Evolutionary conservation across 64 coral and sea anemone genomes (phyloP).

Genomic region (Hydrozoanthus tunicans): DNA sequence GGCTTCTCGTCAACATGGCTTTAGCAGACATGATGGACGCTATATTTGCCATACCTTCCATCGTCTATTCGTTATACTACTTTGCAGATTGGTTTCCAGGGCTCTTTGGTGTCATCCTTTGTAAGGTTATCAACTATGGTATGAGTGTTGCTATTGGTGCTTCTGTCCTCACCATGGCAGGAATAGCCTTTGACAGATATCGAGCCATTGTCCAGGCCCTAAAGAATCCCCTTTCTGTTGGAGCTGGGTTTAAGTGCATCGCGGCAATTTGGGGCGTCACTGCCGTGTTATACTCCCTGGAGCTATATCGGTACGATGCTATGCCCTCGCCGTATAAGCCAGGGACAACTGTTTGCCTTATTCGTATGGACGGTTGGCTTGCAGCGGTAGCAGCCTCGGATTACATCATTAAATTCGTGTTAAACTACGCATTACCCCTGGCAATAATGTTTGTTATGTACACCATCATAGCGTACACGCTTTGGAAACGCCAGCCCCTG

Average conservation of each 20-base stretch:
- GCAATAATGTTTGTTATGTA: slow-evolving; percentile 18
- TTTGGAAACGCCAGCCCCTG: slow-evolving; percentile 7
- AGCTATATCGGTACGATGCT: slow-evolving; percentile 17
- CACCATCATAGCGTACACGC: slow-evolving; percentile 12
- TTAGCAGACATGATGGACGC: slow-evolving; percentile 46
- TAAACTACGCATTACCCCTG: slow-evolving; percentile 25
- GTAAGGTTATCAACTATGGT: slow-evolving; percentile 32
- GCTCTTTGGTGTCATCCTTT: neutral
- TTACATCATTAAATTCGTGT: neutral
- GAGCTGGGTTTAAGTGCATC: neutral
- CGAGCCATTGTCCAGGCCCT: slow-evolving; percentile 10
- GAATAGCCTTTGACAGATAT: slow-evolving; percentile 21
- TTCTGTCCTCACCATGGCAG: slow-evolving; percentile 32
- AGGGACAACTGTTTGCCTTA: neutral
- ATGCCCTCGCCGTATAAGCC: neutral
- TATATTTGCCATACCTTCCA: slow-evolving; percentile 33
- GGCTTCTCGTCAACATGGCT: slow-evolving; percentile 40
- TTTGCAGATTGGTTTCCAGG: slow-evolving; percentile 5
- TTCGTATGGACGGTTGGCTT: neutral
- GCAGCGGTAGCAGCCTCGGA: neutral
- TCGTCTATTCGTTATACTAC: slow-evolving; percentile 15
- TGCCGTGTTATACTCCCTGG: neutral
- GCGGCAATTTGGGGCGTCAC: slow-evolving; percentile 17
- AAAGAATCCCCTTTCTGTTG: slow-evolving; percentile 16
- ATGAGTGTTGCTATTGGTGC: slow-evolving; percentile 48